Base-by-base conservation (phyloP, 2,888 invertebrate genomes). In the Meteorus colon region DNA sequence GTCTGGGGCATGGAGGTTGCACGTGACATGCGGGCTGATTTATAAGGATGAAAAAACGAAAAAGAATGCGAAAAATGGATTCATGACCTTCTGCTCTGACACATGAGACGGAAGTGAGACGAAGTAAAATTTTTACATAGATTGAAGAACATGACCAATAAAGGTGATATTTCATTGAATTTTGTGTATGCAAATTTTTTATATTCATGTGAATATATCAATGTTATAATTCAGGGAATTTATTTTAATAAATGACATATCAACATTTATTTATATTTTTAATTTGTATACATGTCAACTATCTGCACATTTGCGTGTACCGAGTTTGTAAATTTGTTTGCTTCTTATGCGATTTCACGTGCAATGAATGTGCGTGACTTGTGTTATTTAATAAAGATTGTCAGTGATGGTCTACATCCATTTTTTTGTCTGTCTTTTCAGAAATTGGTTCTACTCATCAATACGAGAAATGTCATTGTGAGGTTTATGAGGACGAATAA, bases 281-380 rank as follows among this genome's bases (percentile, higher is more conserved):
- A 34, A 34, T 34, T 41, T 12, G 12, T 41, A 31, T 62, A 12
- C 2, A 29, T 8, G 16, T 27, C 31, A 62, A 62, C 31, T 14
- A 62, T 31, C n/a, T 19, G 24, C 27, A 14, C 14, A 29, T 62
- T 62, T 27, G 31, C 29, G 62, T 31, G 31, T 62, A 62, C 8
- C 14, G 2, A 12, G n/a, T 62, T 60, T 31, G 62, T 62, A 27
- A 62, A 31, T 31, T 29, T 6, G 31, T 73, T 69, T 77, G 27
- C 24, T 69, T 73, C 55, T 73, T 78, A 68, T 71, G 68, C 74
- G 72, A 76, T 73, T 63, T 78, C 60, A 73, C 75, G 71, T 75
- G 75, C 79, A 78, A 77, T 68, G 74, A 74, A 66, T 73, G 69
- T 79, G 74, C 81, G 81, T 80, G 80, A 80, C 74, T 76, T 29